Evolutionary conservation across 1,140 invertebrate genomes (phyloP), one percentile per base, ranked within the genome.

Genomic region (Drosophila albomicans): DNA sequence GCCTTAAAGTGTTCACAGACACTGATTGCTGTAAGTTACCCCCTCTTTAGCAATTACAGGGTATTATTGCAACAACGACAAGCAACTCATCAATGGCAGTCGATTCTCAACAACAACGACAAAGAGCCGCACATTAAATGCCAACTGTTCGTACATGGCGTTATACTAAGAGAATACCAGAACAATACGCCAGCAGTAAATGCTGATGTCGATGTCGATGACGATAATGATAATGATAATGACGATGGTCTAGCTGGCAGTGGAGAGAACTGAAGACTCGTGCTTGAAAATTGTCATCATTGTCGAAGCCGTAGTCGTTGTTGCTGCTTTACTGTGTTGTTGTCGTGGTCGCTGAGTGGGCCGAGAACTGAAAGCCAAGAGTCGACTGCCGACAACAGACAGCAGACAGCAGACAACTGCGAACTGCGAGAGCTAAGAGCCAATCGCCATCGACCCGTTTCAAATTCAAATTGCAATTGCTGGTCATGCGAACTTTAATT

Each of bases 401-500:
- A 32, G 32, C 7, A 5, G 32, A 32, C 32, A 32, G 32, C 7
- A 5, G 6, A 32, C 32, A 41, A 3, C 41, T 43, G 41, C 2
- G 41, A 43, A 4, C 41, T 43, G 20, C 20, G 41, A 4, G 52
- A 48, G 16, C 15, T 38, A n/a, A 61, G 35, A 61, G 38, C 25
- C 67, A 57, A 49, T 43, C 20, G 30, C 66, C 74, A 85, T 70
- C 78, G 69, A 62, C 64, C 72, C 79, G 79, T 68, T 87, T 87
- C 79, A 46, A 88, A 82, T 82, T 88, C 80, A 87, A 88, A 84
- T 75, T 78, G 73, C 84, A 82, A 82, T 82, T 88, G 77, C 75
- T 65, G 71, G 84, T 84, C 84, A 88, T 88, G 84, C 84, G 64
- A 87, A 88, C 84, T 88, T 88, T 88, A 87, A 87, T 87, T 87